These are phyloP conservation scores for Chalcosyrphus nemorum DNA, from an alignment of 2,888 invertebrate species.

Conservation along the genomic window DNA sequence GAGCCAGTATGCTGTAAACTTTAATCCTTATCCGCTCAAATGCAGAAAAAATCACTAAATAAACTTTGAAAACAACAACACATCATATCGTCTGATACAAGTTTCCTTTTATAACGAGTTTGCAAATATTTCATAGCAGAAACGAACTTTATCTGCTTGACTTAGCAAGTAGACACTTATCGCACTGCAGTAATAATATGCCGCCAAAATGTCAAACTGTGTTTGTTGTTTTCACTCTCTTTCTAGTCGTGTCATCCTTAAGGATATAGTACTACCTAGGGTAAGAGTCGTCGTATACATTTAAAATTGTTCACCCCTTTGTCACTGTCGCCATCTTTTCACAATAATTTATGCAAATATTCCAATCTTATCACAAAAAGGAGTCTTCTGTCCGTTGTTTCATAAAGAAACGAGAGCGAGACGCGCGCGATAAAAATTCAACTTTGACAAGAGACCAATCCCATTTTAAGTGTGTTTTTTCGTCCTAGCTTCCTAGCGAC, in stretches of 20 bases:
- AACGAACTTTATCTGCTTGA: slow-evolving; percentile 12
- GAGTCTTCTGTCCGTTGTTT: slow-evolving; percentile 54
- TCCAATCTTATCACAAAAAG: slow-evolving; percentile 60
- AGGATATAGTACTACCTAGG: slow-evolving; percentile 14
- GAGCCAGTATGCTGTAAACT: too few relatives aligned
- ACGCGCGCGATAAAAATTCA: slow-evolving; percentile 59
- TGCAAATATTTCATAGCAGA: neutral
- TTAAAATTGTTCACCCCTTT: slow-evolving; percentile 62
- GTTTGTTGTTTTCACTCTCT: slow-evolving; percentile 16
- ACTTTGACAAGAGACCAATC: slow-evolving; percentile 68
- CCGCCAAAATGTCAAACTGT: slow-evolving; percentile 38
- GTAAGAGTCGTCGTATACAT: slow-evolving; percentile 4
- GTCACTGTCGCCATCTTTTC: slow-evolving; percentile 63
- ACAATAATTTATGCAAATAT: slow-evolving; percentile 69
- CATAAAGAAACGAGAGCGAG: slow-evolving; percentile 27
- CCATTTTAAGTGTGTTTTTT: slow-evolving; percentile 51
- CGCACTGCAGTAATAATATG: slow-evolving; percentile 38
- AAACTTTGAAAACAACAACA: neutral
- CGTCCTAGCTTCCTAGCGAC: neutral
- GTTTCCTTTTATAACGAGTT: neutral
- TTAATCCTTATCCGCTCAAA: too few relatives aligned
- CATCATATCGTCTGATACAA: neutral
- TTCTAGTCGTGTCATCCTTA: neutral
- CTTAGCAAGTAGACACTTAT: slow-evolving; percentile 35
- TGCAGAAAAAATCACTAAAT: too few relatives aligned